phyloP scores from a whole-genome alignment of 2,113 vertebrate species.

The Acrocephalus arundinaceus region DNA sequence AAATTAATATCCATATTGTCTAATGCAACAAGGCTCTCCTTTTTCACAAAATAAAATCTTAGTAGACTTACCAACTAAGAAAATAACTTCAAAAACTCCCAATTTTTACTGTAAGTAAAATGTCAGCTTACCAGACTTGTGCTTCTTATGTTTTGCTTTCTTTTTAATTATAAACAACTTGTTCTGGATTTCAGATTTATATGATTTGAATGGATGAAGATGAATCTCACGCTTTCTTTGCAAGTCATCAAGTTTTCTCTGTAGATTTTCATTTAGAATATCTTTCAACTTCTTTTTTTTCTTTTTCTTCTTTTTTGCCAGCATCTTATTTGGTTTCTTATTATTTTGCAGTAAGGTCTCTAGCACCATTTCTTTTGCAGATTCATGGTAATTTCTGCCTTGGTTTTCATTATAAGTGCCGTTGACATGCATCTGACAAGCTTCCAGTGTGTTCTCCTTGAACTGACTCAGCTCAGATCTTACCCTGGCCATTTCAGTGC shows the following conservation, averaged over 20 bases:
- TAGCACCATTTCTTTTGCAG: slow-evolving; percentile 63
- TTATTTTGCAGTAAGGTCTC: slow-evolving; percentile 53
- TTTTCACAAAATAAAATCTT: not conserved
- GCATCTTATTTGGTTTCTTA: slow-evolving; percentile 73
- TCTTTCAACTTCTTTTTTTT: slow-evolving; percentile 89
- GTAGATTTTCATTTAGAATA: slow-evolving; percentile 75
- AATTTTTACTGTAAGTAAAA: not conserved
- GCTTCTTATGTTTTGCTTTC: slow-evolving; percentile 89
- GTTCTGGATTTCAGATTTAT: slow-evolving; percentile 78
- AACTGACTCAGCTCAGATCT: slow-evolving; percentile 65
- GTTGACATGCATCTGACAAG: slow-evolving; percentile 74
- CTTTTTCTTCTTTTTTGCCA: slow-evolving; percentile 86
- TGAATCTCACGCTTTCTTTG: slow-evolving; percentile 77
- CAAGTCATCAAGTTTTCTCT: slow-evolving; percentile 76
- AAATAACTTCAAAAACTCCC: not conserved
- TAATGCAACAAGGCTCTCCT: not conserved
- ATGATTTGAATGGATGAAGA: slow-evolving; percentile 76
- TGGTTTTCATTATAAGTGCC: slow-evolving; percentile 67
- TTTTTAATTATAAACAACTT: slow-evolving; percentile 81
- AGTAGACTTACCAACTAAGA: not conserved
- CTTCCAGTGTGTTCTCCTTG: slow-evolving; percentile 73
- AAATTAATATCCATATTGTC: not conserved
- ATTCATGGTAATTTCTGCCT: slow-evolving; percentile 61
- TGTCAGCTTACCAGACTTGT: slow-evolving; percentile 83
- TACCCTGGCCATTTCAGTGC: slow-evolving; percentile 53